A percentile compares a stretch with the other conserved stretches of the same genome.
Conservation (phyloP, 2,113 vertebrate genomes). For the Ictalurus furcatus region DNA sequence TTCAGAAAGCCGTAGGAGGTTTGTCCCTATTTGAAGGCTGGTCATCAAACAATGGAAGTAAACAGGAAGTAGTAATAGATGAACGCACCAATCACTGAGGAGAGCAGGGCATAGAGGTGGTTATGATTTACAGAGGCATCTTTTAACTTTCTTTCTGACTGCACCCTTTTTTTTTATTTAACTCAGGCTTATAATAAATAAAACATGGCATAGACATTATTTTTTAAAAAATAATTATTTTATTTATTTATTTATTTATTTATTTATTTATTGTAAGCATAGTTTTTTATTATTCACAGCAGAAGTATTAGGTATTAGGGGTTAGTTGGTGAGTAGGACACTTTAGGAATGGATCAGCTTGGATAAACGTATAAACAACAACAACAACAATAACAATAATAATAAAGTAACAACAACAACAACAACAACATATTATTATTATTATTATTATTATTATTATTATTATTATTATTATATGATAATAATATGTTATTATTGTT, state of each 20-base stretch:
- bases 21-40: background rate
- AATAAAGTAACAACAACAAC: too few relatives aligned
- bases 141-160: background rate
- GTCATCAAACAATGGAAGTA: slow-evolving; percentile 2
- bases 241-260: background rate
- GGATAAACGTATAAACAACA: too few relatives aligned
- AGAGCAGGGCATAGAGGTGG: too few relatives aligned
- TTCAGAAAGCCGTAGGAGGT: background rate
- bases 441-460: too few relatives aligned
- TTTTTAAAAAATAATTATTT: background rate
- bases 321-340: background rate
- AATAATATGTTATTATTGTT: too few relatives aligned
- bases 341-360: too few relatives aligned
- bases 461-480: too few relatives aligned
- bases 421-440: too few relatives aligned
- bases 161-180: background rate
- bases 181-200: background rate
- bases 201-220: background rate
- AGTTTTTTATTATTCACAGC: background rate
- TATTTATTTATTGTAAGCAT: background rate
- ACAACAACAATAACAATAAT: too few relatives aligned
- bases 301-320: background rate
- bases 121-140: background rate
- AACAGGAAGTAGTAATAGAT: background rate
- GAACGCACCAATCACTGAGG: background rate